Base-by-base conservation (phyloP, 2,888 invertebrate species). In the Sesamia inferens region DNA sequence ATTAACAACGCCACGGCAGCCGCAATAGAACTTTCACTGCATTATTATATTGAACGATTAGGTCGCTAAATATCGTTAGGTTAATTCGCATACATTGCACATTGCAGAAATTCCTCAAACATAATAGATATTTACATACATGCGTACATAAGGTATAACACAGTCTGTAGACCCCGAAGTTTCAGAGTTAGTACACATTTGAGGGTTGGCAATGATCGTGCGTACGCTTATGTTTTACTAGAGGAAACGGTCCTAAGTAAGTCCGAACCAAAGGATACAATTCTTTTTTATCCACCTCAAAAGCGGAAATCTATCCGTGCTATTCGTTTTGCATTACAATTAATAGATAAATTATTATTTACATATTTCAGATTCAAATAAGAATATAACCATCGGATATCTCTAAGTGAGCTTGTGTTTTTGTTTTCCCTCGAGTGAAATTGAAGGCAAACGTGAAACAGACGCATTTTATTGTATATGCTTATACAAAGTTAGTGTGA, bases 381-480 rank as follows among this genome's bases (percentile, higher is more conserved):
- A 78, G 74, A 84, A 85, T 77, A 83, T 76, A 84, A 76, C 66
- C 71, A 61, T 63, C 74, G 65, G 80, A 81, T 79, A 79, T 81
- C 76, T 79, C 67, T 74, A 76, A 71, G 55, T 65, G 55, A 71
- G 69, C 71, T 66, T 68, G 68, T 66, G 81, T 85, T 84, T 83
- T 84, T 78, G 74, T 72, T 71, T 54, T 78, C 87, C 76, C 88
- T 39, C 11, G 85, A 75, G 90, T 83, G 76, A 77, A 86, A 89
- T 90, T 86, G 86, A 77, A 87, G 71, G 84, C 85, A 86, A 88
- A 88, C 83, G 87, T 83, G 85, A 85, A 85, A 81, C 88, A 88
- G 81, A 86, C 85, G 79, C 83, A 79, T 89, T 88, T 87, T 87
- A 89, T 89, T 86, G 88, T 89, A 85, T 87, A 85, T 89, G 84